Evolutionary conservation across 2,113 vertebrate genomes (phyloP).

Genomic region (Peromyscus maniculatus): DNA sequence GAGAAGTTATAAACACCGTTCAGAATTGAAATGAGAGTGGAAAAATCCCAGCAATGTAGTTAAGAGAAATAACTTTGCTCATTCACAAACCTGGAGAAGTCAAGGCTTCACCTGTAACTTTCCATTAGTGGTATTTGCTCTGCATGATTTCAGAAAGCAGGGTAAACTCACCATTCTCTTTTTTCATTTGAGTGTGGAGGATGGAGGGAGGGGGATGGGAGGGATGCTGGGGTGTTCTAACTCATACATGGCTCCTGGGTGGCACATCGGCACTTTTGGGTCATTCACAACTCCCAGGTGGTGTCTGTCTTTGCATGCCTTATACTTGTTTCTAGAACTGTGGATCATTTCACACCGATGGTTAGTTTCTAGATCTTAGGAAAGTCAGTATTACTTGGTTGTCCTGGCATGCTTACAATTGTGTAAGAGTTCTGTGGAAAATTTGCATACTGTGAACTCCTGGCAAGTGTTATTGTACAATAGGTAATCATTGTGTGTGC

Average conservation of each 20-base stretch:
- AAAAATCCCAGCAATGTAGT: slow-evolving; percentile 77
- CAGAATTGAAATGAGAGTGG: slow-evolving; percentile 77
- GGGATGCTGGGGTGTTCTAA: background rate
- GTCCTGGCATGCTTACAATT: background rate
- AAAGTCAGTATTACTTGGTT: background rate
- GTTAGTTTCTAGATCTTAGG: background rate
- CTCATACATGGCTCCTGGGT: background rate
- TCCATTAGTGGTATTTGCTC: slow-evolving; percentile 57
- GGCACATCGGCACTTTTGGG: background rate
- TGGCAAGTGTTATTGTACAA: background rate
- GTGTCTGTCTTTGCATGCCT: background rate
- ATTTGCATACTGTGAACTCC: background rate
- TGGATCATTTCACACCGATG: background rate
- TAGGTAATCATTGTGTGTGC: background rate
- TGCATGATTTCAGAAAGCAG: slow-evolving; percentile 65
- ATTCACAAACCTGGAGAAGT: slow-evolving; percentile 71
- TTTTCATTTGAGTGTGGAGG: background rate
- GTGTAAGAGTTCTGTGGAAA: background rate
- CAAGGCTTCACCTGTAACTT: slow-evolving; percentile 72
- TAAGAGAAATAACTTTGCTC: slow-evolving; percentile 76
- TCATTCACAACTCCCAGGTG: background rate
- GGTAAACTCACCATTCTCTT: background rate
- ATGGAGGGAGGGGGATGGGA: background rate
- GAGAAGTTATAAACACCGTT: slow-evolving; percentile 58
- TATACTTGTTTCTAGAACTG: slow-evolving; percentile 10